These are phyloP conservation scores for Palythoa heliodiscus DNA, from an alignment of 92 coral and sea anemone genomes.

Conservation along the genomic window DNA sequence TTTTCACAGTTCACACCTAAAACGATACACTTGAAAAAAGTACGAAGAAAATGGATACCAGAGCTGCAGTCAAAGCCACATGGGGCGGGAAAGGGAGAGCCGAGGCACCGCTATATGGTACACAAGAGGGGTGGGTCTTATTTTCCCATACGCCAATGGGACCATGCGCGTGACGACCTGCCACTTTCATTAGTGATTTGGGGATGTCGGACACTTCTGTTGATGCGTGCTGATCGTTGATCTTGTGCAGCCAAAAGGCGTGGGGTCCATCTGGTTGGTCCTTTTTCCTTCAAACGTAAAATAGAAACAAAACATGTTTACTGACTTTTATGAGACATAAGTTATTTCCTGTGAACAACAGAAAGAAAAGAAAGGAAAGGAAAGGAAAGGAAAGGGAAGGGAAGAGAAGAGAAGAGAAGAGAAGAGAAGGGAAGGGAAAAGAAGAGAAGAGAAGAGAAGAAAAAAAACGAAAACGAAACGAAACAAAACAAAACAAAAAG, in stretches of 20 bases:
- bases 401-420: too few species aligned
- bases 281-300: conserved; percentile 17
- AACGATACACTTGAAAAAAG: conserved; percentile 4
- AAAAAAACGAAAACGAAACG: too few species aligned
- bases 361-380: too few species aligned
- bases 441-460: too few species aligned
- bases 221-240: conserved; percentile 72
- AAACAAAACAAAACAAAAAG: too few species aligned
- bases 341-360: background rate
- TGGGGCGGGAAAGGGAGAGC: conserved; percentile 10
- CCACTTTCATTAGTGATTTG: conserved; percentile 57
- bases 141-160: conserved; percentile 69
- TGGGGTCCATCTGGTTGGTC: conserved; percentile 31
- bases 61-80: conserved; percentile 8
- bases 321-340: background rate
- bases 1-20: background rate
- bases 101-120: conserved; percentile 65
- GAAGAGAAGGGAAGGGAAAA: too few species aligned
- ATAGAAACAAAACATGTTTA: background rate
- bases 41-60: conserved; percentile 7
- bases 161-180: conserved; percentile 82
- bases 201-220: conserved; percentile 50
- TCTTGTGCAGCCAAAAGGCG: conserved; percentile 67
- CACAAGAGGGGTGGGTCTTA: conserved; percentile 70
- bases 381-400: too few species aligned